Evolutionary conservation across 2,797 vertebrate species (phyloP), one percentile per base, ranked within the genome.

Genomic region (Sebastes cheni): DNA sequence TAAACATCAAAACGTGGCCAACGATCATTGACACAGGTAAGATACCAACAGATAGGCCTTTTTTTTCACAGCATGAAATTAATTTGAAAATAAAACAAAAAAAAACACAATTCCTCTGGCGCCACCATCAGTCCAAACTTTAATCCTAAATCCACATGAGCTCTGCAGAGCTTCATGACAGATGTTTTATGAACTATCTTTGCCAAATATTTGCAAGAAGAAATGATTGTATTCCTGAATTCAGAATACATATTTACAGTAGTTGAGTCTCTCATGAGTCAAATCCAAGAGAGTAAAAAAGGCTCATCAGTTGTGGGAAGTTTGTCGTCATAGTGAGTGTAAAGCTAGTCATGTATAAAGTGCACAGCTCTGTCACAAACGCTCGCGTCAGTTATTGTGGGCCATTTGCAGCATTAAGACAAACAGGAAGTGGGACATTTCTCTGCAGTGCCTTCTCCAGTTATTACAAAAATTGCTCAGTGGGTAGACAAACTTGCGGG

Each of bases 1-100:
- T 99, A 20, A 98, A 99, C 91, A 97, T 98, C 88, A 99, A 99
- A 94, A 99, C 98, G 1, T 99, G 99, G 99, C 99, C 99, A 50
- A 97, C 96, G 79, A 98, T 99, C 93, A 98, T 99, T 12, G 99
- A 99, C 89, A 99, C 98, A 90, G 98, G 98, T 99, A 54, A 77
- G 72, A 60, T 29, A 22, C 20, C 22, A 7, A 60, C 11, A 18
- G 5, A 42, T 50, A 50, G 18, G 18, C 46, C 46, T 50, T 50
- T 50, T 42, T 39, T 0, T 50, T 50, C 46, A 18, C 42, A 46
- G 42, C 42, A 46, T 46, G 42, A 46, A 50, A 32, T 23, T 3
- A 42, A 36, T 65, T 46, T 25, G 20, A 36, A 12, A 36, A 54
- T 2, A 23, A 52, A 30, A 58, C 7, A 50, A 50, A 20, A 50